phyloP scores from a whole-genome alignment of 2,113 vertebrate species.

The Rhizomys pruinosus region DNA sequence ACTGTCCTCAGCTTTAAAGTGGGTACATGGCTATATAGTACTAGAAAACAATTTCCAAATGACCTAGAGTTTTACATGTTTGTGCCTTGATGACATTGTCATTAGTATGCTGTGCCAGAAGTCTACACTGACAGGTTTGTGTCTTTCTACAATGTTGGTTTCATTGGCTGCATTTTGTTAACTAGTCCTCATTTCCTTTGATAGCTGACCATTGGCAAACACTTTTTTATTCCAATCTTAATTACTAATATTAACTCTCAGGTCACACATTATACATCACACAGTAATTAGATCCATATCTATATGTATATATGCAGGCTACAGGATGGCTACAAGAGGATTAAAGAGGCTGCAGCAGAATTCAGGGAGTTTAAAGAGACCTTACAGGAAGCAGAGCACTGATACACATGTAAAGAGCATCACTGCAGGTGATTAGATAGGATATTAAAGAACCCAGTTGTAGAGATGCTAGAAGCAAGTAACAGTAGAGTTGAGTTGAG shows the following conservation, averaged over 20 bases:
- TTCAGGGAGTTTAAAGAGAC: neutral
- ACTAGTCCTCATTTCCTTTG: neutral
- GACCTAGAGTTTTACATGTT: neutral
- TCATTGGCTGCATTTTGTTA: neutral
- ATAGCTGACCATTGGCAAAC: neutral
- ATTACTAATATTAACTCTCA: neutral
- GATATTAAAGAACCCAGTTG: neutral
- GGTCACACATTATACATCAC: neutral
- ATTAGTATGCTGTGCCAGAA: neutral
- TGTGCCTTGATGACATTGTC: neutral
- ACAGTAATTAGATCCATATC: neutral
- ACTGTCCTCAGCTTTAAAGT: neutral
- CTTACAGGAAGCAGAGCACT: neutral
- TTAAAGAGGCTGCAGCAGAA: too few species aligned
- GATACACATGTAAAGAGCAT: neutral
- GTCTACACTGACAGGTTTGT: neutral
- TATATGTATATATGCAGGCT: neutral
- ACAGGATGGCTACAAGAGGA: neutral
- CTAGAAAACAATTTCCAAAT: neutral
- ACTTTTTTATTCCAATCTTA: neutral
- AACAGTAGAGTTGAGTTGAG: neutral
- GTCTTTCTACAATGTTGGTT: neutral
- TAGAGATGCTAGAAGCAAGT: too few species aligned
- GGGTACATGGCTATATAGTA: neutral
- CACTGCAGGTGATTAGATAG: neutral